Base-by-base conservation (phyloP, 2,113 vertebrate genomes). In the Fulmarus glacialis region DNA sequence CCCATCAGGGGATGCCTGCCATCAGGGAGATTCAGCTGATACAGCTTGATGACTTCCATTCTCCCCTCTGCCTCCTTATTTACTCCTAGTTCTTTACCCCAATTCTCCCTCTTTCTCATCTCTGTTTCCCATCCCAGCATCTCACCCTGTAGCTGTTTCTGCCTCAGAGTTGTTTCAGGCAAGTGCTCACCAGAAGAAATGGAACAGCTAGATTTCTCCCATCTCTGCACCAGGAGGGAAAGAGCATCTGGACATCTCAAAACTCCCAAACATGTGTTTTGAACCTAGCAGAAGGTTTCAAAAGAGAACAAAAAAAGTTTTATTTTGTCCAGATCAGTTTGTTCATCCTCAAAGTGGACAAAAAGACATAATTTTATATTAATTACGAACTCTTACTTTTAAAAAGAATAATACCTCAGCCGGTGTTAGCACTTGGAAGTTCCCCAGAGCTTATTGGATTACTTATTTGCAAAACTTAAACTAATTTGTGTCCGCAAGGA, bases 1-100 rank as follows among this genome's bases (percentile, higher is more conserved):
- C 87, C 81, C 87, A 93, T 93, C 91, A 96, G 93, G 87, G 68
- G 77, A 63, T 89, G 75, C 34, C 56, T 95, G 82, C 38, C 82
- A 86, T 62, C 59, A 92, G 72, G 77, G 75, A 93, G 85, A 83
- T 92, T 83, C 67, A 50, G 64, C 56, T 78, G 86, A 81, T 62
- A 89, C 4, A 78, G 38, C 23, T 40, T 91, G 64, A 93, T 89
- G 58, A 73, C 73, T 96, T 95, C 90, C 81, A 58, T 86, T 95
- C 60, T 91, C 68, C 63, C 38, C 40, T 90, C 50, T 92, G 53
- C 53, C 38, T 96, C 53, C n/a, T 71, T 78, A 75, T 96, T 96
- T 93, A 87, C 56, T 94, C 20, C 42, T 47, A 42, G 38, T 19
- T 89, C 52, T 96, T 91, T 79, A 89, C 34, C 55, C 30, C 60